These are phyloP conservation scores for Campoletis sonorensis DNA, from an alignment of 1,140 invertebrate genomes.

Conservation along the genomic window DNA sequence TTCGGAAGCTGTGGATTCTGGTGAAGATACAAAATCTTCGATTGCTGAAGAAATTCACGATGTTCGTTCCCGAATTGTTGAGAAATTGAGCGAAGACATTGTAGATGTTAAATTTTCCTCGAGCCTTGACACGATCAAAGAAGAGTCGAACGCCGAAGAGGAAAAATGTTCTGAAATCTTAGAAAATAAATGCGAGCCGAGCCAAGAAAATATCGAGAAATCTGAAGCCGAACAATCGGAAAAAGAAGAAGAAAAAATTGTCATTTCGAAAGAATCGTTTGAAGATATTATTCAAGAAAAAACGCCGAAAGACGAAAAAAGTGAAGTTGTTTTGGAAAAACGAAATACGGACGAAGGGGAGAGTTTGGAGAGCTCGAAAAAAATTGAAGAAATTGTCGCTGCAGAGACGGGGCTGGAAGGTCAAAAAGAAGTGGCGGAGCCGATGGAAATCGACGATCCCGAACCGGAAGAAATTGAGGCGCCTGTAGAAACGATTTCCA, in stretches of 20 bases:
- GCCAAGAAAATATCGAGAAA: not conserved
- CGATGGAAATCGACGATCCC: conserved; percentile 37
- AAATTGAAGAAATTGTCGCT: not conserved
- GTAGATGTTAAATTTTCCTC: not conserved
- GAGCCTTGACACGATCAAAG: not conserved
- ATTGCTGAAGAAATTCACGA: not conserved
- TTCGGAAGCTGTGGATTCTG: not conserved
- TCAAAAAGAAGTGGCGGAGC: not conserved
- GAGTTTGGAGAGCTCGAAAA: not conserved
- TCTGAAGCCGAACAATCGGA: not conserved
- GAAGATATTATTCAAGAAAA: not conserved
- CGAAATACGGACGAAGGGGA: not conserved
- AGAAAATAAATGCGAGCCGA: not conserved
- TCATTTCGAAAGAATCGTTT: not conserved
- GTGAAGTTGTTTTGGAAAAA: not conserved
- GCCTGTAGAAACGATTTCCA: not conserved
- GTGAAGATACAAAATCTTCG: not conserved
- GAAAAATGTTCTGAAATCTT: not conserved
- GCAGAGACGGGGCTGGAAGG: not conserved
- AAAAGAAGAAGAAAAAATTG: not conserved
- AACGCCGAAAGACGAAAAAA: not conserved
- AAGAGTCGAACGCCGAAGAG: not conserved
- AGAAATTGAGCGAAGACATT: conserved; percentile 25
- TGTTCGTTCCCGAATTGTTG: not conserved
- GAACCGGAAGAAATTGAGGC: not conserved